phyloP scores from a whole-genome alignment of 2,888 invertebrate species.

The Hemaris fuciformis region DNA sequence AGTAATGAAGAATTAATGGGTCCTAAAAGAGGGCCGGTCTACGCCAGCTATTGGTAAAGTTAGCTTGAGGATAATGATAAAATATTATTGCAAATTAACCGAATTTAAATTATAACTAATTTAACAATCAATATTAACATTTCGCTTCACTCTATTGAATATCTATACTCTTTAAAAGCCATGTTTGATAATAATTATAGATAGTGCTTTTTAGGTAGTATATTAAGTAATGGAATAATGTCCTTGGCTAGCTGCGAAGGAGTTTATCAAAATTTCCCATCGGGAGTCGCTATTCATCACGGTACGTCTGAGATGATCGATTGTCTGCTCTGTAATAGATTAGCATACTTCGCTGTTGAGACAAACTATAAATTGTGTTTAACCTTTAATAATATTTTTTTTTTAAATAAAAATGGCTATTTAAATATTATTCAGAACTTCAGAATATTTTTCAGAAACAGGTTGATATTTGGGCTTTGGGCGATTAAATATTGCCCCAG shows the following conservation, averaged over 20 bases:
- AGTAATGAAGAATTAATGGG: too few species aligned
- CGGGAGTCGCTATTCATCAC: constrained; percentile 52
- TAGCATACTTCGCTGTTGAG: not conserved
- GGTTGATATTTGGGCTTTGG: too few species aligned
- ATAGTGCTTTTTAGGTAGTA: not conserved
- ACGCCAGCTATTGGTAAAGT: too few species aligned
- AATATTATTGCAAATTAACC: too few species aligned
- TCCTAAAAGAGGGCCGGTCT: too few species aligned
- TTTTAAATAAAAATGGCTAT: not conserved
- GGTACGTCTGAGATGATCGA: constrained; percentile 52
- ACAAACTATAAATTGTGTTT: not conserved
- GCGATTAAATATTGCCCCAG: too few species aligned
- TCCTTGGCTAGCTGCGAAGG: constrained; percentile 23
- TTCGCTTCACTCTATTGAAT: too few species aligned
- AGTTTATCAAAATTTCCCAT: constrained; percentile 44
- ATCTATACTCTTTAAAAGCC: not conserved
- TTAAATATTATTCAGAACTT: not conserved
- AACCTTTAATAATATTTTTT: not conserved
- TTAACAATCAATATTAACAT: too few species aligned
- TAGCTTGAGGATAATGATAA: too few species aligned
- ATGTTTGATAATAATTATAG: not conserved
- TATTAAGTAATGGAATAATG: constrained; percentile 35
- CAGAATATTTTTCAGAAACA: not conserved
- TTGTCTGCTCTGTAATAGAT: constrained; percentile 28
- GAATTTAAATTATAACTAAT: too few species aligned